These are phyloP conservation scores for Drosophila mojavensis DNA, from an alignment of 1,140 invertebrate genomes.

Conservation along the genomic window DNA sequence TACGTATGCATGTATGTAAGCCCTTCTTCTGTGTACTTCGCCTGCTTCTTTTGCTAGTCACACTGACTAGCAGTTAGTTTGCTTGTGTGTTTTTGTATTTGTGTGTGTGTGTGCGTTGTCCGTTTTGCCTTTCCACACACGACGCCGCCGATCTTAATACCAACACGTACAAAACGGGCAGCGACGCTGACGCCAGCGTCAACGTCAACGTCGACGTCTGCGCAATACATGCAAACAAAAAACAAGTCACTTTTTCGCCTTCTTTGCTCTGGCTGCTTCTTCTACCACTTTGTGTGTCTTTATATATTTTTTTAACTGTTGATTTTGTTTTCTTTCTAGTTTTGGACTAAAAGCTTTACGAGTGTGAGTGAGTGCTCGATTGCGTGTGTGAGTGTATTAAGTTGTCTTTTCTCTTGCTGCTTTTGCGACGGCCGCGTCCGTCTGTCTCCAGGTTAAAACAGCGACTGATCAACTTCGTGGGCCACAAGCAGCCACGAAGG, in stretches of 20 bases:
- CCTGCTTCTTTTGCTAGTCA: slow-evolving; percentile 43
- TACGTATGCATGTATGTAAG: slow-evolving; percentile 26
- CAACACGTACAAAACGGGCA: slow-evolving; percentile 50
- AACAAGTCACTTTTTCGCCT: slow-evolving; percentile 70
- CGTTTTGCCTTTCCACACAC: slow-evolving; percentile 44
- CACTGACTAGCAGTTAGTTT: slow-evolving; percentile 53
- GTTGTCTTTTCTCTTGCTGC: slow-evolving; percentile 26
- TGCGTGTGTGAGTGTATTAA: slow-evolving; percentile 31
- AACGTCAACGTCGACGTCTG: slow-evolving; percentile 45
- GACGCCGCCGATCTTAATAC: slow-evolving; percentile 62
- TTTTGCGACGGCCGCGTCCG: slow-evolving; percentile 56
- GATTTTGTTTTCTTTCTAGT: slow-evolving; percentile 77
- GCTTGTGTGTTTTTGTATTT: slow-evolving; percentile 20
- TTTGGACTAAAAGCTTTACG: slow-evolving; percentile 50
- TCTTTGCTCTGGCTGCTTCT: slow-evolving; percentile 48
- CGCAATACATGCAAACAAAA: slow-evolving; percentile 60
- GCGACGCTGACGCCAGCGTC: slow-evolving; percentile 37
- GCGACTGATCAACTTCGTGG: slow-evolving; percentile 66
- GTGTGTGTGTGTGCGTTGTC: slow-evolving; percentile 23
- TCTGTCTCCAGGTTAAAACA: slow-evolving; percentile 63
- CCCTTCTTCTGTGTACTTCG: slow-evolving; percentile 34
- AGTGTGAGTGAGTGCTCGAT: slow-evolving; percentile 12
- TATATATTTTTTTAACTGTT: slow-evolving; percentile 42
- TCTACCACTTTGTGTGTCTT: slow-evolving; percentile 49
- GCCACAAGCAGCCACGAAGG: slow-evolving; percentile 68